Conservation (phyloP, 2,113 vertebrate species). For the Megaceryle maxima region DNA sequence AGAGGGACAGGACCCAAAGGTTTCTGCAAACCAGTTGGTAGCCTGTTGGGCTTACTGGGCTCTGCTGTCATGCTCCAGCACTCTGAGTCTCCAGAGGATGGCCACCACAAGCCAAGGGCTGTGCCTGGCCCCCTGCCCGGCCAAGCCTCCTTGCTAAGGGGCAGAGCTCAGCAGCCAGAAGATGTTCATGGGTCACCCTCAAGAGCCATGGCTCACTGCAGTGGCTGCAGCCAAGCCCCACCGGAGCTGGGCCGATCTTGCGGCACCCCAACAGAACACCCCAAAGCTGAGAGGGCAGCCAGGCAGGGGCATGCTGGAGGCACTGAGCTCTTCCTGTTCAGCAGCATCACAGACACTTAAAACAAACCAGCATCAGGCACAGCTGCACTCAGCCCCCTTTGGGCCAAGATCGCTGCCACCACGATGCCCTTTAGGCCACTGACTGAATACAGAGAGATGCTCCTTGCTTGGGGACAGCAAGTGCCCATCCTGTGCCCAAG, state of each 20-base stretch:
- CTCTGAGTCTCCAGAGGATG: rapidly evolving
- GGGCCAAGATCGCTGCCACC: neutral
- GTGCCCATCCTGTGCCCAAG: rapidly evolving
- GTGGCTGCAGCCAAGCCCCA: neutral
- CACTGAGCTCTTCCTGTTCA: rapidly evolving
- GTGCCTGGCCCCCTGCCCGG: neutral
- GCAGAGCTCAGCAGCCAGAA: neutral
- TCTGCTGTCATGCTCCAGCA: neutral
- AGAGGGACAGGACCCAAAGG: neutral
- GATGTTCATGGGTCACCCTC: rapidly evolving
- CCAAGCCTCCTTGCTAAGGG: neutral
- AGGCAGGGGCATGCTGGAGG: no score
- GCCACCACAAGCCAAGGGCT: neutral
- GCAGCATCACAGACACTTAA: neutral
- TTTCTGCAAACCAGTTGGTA: neutral
- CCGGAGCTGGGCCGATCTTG: neutral
- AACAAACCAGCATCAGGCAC: neutral
- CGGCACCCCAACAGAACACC: neutral
- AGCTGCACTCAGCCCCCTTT: neutral
- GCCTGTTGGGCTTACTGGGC: neutral
- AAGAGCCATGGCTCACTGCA: neutral
- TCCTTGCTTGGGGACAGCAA: neutral
- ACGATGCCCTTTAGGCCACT: neutral
- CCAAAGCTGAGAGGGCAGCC: neutral
- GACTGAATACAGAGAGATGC: rapidly evolving